Base-by-base conservation (phyloP, 2,113 vertebrate genomes). In the Rhombomys opimus region DNA sequence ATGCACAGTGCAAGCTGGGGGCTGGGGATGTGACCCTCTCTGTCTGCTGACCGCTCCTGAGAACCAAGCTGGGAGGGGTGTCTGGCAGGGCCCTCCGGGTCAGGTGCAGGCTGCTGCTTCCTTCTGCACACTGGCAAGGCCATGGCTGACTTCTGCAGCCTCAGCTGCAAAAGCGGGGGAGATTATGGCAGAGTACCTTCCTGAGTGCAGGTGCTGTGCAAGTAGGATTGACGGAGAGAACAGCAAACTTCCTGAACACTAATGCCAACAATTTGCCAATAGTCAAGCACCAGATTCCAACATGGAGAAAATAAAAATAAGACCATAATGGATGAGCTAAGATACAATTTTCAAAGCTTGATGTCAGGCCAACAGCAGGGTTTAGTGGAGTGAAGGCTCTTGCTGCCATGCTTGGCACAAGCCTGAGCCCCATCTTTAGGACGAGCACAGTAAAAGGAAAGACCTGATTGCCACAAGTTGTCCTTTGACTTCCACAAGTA, bases 251-350 rank as follows among this genome's bases (percentile, higher is more conserved):
- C 2, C 9, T 30, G 76, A 73, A 92, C 5, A 93, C 20, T 17
- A 87, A 84, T n/a, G 35, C 57, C 18, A 63, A 41, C 2, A 70
- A 52, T 68, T 77, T 72, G 65, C 2, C 87, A 95, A 77, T 38
- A 67, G 10, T 54, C 80, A 70, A 81, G 23, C 12, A 88, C 15
- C 32, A 86, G 22, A 50, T 90, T 95, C 80, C 70, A 78, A 75
- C 73, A 52, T 75, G 35, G 52, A 93, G 92, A 52, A 86, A 78
- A 87, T 41, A 87, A 59, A 54, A 54, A 88, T n/a, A 65, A 78
- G 87, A 70, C 8, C 72, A 89, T 17, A 87, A 61, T 9, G 20
- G 41, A 30, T 50, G 10, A 67, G 18, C 17, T 96, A 78, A 93
- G 94, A 77, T 50, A 50, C 0, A 41, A 23, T 85, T 86, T 67